Base-by-base conservation (phyloP, 2,888 invertebrate species). In the Platycheirus albimanus region DNA sequence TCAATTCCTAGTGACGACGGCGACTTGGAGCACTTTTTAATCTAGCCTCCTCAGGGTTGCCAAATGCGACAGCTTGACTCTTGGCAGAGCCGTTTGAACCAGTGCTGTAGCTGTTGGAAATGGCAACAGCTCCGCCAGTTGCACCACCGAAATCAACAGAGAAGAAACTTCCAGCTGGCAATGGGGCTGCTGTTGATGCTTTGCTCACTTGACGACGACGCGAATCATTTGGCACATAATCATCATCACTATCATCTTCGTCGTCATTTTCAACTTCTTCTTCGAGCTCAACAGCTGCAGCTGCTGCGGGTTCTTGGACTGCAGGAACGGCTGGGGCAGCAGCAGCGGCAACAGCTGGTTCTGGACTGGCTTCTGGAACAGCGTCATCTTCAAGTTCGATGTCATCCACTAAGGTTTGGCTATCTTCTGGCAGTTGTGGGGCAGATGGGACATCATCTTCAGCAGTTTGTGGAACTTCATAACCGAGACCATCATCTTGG, bases 11-110 rank as follows among this genome's bases (percentile, higher is more conserved):
- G 28, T 81, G 77, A 61, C 81, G 81, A 72, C 81, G 71, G 33
- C 24, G 45, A 20, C 30, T 49, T 20, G 52, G 58, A 2, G 17
- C 6, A 19, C 45, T 36, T 54, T 77, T 83, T 3, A 67, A n/a
- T 49, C 70, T 75, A 8, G 74, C 20, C 54, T 75, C 58, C 8
- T 85, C 71, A 20, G 87, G 86, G 24, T 78, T 85, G 0, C 87
- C 87, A 47, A 87, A 87, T 5, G 87, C 87, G 6, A 86, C 87
- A 1, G 87, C 87, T 74, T 86, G 86, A 56, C 86, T 86, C n/a
- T 85, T 85, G 7, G 87, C 86, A 0, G 86, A 84, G 11, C 87
- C 87, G 43, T 86, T 86, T 56, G 85, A 85, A 8, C 87, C 87
- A 4, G 87, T 87, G 56, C 86, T 86, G 56, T 84, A 87, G 63